phyloP scores from a whole-genome alignment of 2,888 invertebrate genomes.

The Microctonus aethiopoides region DNA sequence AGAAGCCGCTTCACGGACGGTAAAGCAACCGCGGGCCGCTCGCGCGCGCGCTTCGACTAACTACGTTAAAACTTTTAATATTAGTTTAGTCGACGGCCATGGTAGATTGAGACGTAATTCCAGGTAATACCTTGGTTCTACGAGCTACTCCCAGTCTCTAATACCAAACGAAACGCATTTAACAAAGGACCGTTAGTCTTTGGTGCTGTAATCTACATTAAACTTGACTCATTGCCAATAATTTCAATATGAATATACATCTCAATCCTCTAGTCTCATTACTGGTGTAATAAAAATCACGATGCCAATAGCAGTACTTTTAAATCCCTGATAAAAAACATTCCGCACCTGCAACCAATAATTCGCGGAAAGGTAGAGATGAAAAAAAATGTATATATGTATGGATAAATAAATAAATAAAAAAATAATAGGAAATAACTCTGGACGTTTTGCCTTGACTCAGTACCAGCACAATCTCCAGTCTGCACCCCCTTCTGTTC shows the following conservation, averaged over 20 bases:
- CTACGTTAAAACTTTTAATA: conserved; percentile 68
- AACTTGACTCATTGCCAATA: conserved; percentile 52
- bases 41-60: conserved; percentile 50
- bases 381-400: too few relatives aligned
- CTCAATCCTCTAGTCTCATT: conserved; percentile 27
- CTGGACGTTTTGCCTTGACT: conserved; percentile 15
- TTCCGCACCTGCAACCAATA: conserved; percentile 19
- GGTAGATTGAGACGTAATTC: conserved; percentile 68
- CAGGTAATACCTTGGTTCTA: conserved; percentile 66
- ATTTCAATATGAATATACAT: conserved; percentile 43
- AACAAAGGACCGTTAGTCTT: conserved; percentile 62
- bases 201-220: conserved; percentile 64
- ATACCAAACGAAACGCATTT: conserved; percentile 64
- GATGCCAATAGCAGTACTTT: conserved; percentile 14
- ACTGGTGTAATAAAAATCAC: conserved; percentile 13
- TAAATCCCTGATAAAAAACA: conserved; percentile 28
- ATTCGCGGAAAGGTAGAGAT: conserved; percentile 14
- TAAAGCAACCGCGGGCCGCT: conserved; percentile 65
- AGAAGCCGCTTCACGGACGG: conserved; percentile 59
- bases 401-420: conserved; percentile 21
- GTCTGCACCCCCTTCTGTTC: conserved; percentile 30
- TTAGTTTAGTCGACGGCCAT: conserved; percentile 68
- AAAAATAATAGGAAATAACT: conserved; percentile 57
- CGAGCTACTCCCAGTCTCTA: conserved; percentile 64
- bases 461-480: conserved; percentile 17